Evolutionary conservation across 2,888 invertebrate species (phyloP).

Genomic region (Nycteola revayana): DNA sequence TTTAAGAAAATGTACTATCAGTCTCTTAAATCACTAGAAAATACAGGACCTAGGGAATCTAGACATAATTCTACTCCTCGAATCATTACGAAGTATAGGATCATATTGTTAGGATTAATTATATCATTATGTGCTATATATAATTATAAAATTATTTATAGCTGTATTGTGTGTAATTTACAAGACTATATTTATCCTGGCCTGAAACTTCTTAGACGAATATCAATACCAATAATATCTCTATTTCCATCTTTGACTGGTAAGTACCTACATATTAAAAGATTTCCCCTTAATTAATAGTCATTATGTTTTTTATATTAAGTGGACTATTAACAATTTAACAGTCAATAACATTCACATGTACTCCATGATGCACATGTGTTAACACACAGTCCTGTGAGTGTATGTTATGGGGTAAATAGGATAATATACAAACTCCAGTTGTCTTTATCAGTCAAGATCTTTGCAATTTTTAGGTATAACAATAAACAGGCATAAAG

Average conservation of each 20-base stretch:
- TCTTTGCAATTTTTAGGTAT: not conserved
- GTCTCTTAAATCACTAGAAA: slow-evolving; percentile 62
- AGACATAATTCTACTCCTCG: slow-evolving; percentile 4
- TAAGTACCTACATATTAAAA: no score
- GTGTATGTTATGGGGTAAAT: no score
- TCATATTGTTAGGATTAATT: slow-evolving; percentile 35
- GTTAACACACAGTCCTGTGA: no score
- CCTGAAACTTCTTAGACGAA: slow-evolving; percentile 86
- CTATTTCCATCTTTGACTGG: slow-evolving; percentile 88
- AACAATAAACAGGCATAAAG: no score
- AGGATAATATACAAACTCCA: no score
- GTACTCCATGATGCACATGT: no score
- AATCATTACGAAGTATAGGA: slow-evolving; percentile 11
- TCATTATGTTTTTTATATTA: no score
- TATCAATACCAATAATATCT: slow-evolving; percentile 89
- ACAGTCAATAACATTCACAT: no score
- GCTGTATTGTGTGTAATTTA: slow-evolving; percentile 85
- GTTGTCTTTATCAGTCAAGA: no score
- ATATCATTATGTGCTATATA: slow-evolving; percentile 50
- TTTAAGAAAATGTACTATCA: slow-evolving; percentile 82
- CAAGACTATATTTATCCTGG: slow-evolving; percentile 92
- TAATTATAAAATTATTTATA: slow-evolving; percentile 84
- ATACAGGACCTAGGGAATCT: slow-evolving; percentile 10
- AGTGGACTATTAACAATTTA: no score
- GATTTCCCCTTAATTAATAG: no score